Conservation (phyloP, 2,113 vertebrate species). For the Charina bottae region DNA sequence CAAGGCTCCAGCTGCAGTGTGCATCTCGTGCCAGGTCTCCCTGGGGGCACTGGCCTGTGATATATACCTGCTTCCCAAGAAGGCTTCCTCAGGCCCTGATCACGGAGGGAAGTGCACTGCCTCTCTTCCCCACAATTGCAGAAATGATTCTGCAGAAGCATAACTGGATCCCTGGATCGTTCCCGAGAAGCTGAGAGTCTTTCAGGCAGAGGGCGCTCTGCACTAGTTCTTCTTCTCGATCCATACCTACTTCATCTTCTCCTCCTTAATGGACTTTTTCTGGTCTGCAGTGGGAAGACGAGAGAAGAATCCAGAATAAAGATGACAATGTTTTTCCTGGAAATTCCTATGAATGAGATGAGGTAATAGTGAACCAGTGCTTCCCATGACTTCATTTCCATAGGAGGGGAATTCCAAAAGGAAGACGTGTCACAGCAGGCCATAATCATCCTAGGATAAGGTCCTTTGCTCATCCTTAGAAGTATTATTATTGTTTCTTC, state of each 20-base stretch:
- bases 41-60: background rate
- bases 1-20: background rate
- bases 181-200: background rate
- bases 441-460: background rate
- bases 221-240: background rate
- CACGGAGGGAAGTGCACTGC: background rate
- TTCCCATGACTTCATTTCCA: background rate
- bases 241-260: background rate
- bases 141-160: background rate
- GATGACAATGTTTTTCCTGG: background rate
- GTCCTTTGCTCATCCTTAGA: background rate
- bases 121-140: background rate
- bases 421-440: background rate
- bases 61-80: background rate
- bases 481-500: background rate
- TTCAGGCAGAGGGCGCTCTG: background rate
- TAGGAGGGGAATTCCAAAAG: background rate
- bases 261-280: background rate
- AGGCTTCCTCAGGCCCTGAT: background rate
- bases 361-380: fast-evolving
- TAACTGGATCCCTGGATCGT: background rate
- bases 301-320: background rate
- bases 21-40: background rate
- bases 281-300: background rate
- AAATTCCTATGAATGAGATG: background rate